These are phyloP conservation scores for Columba janthina DNA, from an alignment of 2,113 vertebrate species.

Conservation along the genomic window DNA sequence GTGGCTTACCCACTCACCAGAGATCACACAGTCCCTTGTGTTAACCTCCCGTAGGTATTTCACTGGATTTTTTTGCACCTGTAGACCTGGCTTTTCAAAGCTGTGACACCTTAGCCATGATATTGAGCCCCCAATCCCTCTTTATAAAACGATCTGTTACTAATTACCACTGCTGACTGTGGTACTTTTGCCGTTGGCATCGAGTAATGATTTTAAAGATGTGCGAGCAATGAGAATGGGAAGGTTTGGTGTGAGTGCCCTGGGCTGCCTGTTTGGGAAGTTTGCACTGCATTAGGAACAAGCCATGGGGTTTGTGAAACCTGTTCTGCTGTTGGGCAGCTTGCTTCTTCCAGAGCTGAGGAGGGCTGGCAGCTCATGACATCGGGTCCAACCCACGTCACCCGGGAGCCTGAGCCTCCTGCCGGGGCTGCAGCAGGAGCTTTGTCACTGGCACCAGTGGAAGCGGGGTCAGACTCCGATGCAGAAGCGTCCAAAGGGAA, in stretches of 20 bases:
- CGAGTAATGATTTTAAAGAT: neutral
- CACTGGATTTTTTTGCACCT: neutral
- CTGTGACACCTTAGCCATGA: neutral
- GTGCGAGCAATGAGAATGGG: neutral
- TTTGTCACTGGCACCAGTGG: neutral
- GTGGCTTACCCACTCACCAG: neutral
- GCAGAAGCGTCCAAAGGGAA: neutral
- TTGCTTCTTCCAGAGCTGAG: neutral
- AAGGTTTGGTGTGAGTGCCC: neutral
- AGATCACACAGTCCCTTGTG: neutral
- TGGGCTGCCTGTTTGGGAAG: neutral
- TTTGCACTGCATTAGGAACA: neutral
- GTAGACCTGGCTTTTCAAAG: neutral
- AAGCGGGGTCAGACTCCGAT: fast-evolving
- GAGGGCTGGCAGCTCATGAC: neutral
- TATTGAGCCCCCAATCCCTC: neutral
- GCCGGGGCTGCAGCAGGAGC: neutral
- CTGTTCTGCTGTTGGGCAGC: neutral
- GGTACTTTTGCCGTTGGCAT: neutral
- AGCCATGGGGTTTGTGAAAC: neutral
- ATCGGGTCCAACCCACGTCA: fast-evolving
- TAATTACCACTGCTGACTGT: neutral
- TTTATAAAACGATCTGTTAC: neutral
- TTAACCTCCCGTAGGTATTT: neutral
- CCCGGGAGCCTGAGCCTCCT: neutral